Evolutionary conservation across 2,113 vertebrate genomes (phyloP), one percentile per base, ranked within the genome.

Genomic region (Ciconia stormi): DNA sequence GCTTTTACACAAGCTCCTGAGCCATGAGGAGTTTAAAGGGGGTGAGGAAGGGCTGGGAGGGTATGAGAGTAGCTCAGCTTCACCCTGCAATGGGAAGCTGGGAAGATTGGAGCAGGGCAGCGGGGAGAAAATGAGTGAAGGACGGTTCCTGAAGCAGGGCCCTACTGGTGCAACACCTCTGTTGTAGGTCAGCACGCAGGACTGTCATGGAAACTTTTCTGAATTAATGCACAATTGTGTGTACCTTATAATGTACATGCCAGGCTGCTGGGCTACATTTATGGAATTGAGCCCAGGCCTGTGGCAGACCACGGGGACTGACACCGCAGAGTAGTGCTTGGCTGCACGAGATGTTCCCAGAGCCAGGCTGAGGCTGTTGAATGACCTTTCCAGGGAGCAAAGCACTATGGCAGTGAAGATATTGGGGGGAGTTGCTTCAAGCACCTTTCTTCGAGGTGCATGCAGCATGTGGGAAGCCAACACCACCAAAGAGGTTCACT

Each of bases 291-390:
- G 47, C 27, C 50, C 67, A 65, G 49, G 40, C 21, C 53, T 0
- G 2, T 6, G 15, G 40, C 13, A 70, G 49, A 52, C 8, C 22
- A 1, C 0, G 4, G n/a, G 50, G 16, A 40, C 16, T 0, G 1
- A 23, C 50, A 14, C 22, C 0, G 1, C 32, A 23, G 58, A 42
- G 56, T 10, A 15, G 30, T 3, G 9, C 46, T 56, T 36, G 53
- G 44, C 32, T 76, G 66, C 36, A 4, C 0, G 6, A 34, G 30
- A 9, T 23, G 9, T 44, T 67, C 69, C 81, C 27, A 49, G 67
- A 38, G n/a, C n/a, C 19, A 10, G 42, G 32, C 79, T 30, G 34
- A 27, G 49, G 4, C 34, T 61, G 11, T 7, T 16, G 30, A 32
- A 42, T 4, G 18, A 30, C 34, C 50, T 62, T 66, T 23, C 46